Evolutionary conservation across 1,140 invertebrate genomes (phyloP), one percentile per base, ranked within the genome.

Genomic region (Harlomillsia oculata): DNA sequence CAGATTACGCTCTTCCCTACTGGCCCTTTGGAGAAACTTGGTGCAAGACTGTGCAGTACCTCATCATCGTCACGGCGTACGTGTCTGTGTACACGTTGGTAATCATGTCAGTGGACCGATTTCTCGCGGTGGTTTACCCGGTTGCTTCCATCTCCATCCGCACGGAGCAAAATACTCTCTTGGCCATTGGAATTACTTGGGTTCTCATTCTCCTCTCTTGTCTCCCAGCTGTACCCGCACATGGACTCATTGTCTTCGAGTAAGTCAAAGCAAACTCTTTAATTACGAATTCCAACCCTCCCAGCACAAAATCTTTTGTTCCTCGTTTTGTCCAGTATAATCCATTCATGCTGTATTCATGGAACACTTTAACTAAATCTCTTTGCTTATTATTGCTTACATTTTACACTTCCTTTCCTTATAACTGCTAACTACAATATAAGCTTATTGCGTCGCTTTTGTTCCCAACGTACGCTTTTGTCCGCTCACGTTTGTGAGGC

Each of bases 61-160:
- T 83, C 43, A 87, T 86, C 63, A 85, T 88, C 62, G 89, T 95
- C 1, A 93, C 87, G 11, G 91, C 90, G 1, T 93, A 90, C 66
- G 89, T 87, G 5, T 91, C 87, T 60, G 91, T 96, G 11, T 96
- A 94, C 71, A 96, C 91, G 0, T 73, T 97, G 21, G 90, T 97
- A 0, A 77, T 97, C 39, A 96, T 97, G 91, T 93, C 90, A 16
- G 72, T 95, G 21, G 93, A 97, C 71, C 80, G 93, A 60, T 97
- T 91, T 71, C 76, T 97, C 67, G 93, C 93, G 20, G 91, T 97
- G 9, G 91, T 95, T 0, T 88, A 94, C 72, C 90, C 93, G 0
- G 88, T 97, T 52, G 78, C 83, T 6, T 92, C 88, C 44, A 94
- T 92, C 80, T 84, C 85, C 0, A 80, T 81, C 25, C 79, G 93